Evolutionary conservation across 2,888 invertebrate species (phyloP).

Genomic region (Agrilus biguttatus): DNA sequence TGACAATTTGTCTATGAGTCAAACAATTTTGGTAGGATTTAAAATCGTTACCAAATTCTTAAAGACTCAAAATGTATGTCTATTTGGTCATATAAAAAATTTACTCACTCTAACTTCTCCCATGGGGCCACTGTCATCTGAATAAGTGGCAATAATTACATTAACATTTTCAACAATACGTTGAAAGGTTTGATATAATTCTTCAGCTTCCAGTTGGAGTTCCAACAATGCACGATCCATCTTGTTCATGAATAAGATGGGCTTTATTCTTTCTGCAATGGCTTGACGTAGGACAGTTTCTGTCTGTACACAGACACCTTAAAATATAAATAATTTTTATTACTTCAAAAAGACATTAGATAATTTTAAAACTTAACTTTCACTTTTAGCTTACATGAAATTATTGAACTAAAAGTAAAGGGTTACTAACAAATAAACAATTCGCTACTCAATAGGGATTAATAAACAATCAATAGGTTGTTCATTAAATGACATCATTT

Average conservation of each 20-base stretch:
- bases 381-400: no score
- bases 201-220: conserved; percentile 90
- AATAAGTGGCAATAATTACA: conserved; percentile 98
- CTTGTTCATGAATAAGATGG: conserved; percentile 99
- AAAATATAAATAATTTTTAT: conserved; percentile 11
- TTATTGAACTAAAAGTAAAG: no score
- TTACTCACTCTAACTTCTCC: conserved; percentile 84
- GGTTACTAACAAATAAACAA: no score
- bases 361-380: no score
- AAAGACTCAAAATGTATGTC: not conserved
- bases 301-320: conserved; percentile 99
- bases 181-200: conserved; percentile 97
- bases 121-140: conserved; percentile 96
- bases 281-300: conserved; percentile 99
- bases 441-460: no score
- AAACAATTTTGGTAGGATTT: not conserved
- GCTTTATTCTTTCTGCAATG: conserved; percentile 99
- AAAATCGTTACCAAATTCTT: not conserved
- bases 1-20: conserved; percentile 20
- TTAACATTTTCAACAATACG: conserved; percentile 99
- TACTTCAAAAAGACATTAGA: no score
- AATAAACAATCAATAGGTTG: no score
- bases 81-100: not conserved
- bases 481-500: no score
- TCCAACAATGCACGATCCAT: conserved; percentile 99